phyloP scores from a whole-genome alignment of 2,797 vertebrate genomes.

The Mastacembelus armatus region DNA sequence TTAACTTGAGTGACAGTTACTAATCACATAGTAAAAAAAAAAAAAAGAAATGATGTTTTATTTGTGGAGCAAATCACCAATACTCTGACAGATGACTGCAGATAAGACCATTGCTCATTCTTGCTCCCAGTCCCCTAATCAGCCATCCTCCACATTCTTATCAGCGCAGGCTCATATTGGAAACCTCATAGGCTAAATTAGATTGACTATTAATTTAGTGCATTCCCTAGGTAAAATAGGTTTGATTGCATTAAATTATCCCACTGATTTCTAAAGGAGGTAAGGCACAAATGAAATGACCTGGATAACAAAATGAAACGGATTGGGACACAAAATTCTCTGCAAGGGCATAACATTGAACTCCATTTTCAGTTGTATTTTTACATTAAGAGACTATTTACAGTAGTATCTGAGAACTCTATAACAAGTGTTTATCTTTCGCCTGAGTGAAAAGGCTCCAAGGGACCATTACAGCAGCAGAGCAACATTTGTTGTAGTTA shows the following conservation, averaged over 20 bases:
- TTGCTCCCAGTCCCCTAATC: constrained; percentile 39
- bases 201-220: constrained; percentile 79
- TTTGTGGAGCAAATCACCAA: constrained; percentile 48
- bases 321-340: too few species aligned
- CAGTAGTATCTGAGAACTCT: too few species aligned
- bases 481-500: background rate
- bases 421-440: too few species aligned
- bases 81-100: constrained; percentile 44
- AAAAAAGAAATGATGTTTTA: constrained; percentile 41
- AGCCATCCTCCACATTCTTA: constrained; percentile 58
- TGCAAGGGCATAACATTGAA: too few species aligned
- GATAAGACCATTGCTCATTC: constrained; percentile 61
- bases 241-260: constrained; percentile 77
- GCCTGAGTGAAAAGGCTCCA: too few species aligned
- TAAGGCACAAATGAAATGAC: constrained; percentile 18
- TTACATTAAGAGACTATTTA: too few species aligned
- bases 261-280: constrained; percentile 30
- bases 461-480: constrained; percentile 1
- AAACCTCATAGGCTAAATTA: constrained; percentile 71
- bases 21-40: constrained; percentile 13
- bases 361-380: too few species aligned
- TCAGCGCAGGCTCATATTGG: constrained; percentile 56
- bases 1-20: constrained; percentile 15
- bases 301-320: too few species aligned
- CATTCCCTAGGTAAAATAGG: constrained; percentile 65